Conservation (phyloP, 2,113 vertebrate genomes). For the Corythaeola cristata region DNA sequence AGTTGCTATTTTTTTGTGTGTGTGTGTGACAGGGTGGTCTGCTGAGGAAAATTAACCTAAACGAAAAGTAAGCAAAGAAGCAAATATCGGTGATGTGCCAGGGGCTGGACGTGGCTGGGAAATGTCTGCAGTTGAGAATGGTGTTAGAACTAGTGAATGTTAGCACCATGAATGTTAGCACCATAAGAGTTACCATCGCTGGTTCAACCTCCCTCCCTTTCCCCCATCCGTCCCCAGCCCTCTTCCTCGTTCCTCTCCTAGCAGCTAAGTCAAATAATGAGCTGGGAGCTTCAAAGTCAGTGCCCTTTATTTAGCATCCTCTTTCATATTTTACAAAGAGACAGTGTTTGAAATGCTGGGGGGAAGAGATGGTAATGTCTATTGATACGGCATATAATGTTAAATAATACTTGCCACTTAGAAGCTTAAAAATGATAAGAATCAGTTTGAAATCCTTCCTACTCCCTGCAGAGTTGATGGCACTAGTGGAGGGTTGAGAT, state of each 20-base stretch:
- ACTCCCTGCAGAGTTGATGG: not conserved
- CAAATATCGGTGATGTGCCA: not conserved
- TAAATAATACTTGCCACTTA: not conserved
- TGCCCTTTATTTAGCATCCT: not conserved
- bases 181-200: accelerated
- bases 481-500: not conserved
- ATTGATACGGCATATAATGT: not conserved
- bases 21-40: not conserved
- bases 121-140: not conserved
- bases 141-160: not conserved
- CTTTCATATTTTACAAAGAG: constrained; percentile 30
- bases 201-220: not conserved
- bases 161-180: accelerated
- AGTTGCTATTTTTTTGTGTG: not conserved
- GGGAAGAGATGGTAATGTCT: not conserved
- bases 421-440: not conserved
- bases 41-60: not conserved
- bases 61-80: not conserved
- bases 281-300: not conserved
- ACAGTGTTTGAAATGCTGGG: not conserved
- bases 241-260: not conserved
- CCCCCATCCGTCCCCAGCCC: not conserved
- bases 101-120: not conserved
- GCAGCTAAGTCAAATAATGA: not conserved
- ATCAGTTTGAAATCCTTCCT: not conserved